Evolutionary conservation across 2,888 invertebrate genomes (phyloP), one percentile per base, ranked within the genome.

Genomic region (Dolichomitus sp.): DNA sequence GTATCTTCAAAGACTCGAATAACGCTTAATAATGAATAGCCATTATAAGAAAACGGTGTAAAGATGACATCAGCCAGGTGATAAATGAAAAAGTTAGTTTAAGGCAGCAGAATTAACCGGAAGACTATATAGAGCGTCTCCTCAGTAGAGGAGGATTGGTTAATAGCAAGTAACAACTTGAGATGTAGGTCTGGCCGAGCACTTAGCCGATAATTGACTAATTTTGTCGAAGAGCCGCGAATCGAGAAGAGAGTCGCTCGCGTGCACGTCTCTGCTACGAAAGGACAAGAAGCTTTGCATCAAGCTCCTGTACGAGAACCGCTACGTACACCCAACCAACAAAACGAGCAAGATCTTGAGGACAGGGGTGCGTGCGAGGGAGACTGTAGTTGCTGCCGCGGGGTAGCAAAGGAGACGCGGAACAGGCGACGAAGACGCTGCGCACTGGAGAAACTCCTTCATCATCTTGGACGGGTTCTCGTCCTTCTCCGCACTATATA

Each of bases 181-280:
- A 76, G 88, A 89, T 89, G 85, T 89, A 90, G 90, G 90, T 90
- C 90, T 90, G 88, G 89, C 89, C 90, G 88, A 91, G 93, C 92
- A 93, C 93, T 92, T 93, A 92, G 90, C 88, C 86, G 91, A 91
- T 93, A 93, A 93, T 93, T 92, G 92, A 93, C 87, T 92, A 92
- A 93, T 93, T 93, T 92, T 88, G 89, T 87, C 87, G 88, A 92
- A 92, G 81, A 85, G 83, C 91, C 90, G 79, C 90, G 90, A 91
- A 92, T 90, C 86, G 89, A 79, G 86, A 84, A 87, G 86, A 82
- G 87, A 81, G 80, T 69, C 50, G 72, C 81, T 69, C 50, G 72
- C 52, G 80, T 69, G 61, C 66, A 61, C 70, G 59, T 57, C 27
- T 42, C 37, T 54, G 23, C 23, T 27, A 27, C 30, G 40, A 40